Evolutionary conservation across 2,888 invertebrate genomes (phyloP), one percentile per base, ranked within the genome.

Genomic region (Candidula unifasciata): DNA sequence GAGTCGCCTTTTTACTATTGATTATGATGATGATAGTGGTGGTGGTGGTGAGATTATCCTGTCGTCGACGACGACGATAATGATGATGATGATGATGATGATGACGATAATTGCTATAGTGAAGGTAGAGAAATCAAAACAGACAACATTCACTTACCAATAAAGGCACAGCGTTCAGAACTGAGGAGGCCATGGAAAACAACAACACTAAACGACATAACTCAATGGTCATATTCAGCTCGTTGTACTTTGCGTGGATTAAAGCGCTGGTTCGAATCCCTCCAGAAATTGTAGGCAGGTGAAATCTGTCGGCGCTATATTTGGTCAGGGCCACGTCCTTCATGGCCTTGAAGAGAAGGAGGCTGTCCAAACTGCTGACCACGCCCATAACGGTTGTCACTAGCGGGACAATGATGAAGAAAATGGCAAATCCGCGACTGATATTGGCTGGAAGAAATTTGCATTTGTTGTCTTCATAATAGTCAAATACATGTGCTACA

Each of bases 161-260:
- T 79, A 88, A 90, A 3, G 91, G 90, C 24, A 91, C 71, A 69
- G 89, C 89, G 64, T 89, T 89, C 64, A 89, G 37, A 10, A 86
- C 60, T 68, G 88, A 87, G 18, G 89, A 87, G 2, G 87, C 44
- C 16, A 89, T 66, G 3, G 89, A 87, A 78, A 89, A 88, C 33
- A 85, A 84, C 2, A 90, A 74, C 16, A 89, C 88, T 54, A 91
- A 87, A 30, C 88, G 88, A 85, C 91, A 90, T 37, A 91, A 86
- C 80, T 91, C 91, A 84, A 89, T 88, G 2, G 91, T 89, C 85
- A 91, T 89, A 80, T 88, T 89, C 37, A 91, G 88, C 66, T 91
- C 89, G 69, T 89, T 88, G 80, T 90, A 89, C 21, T 88, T 85
- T 60, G 90, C 90, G 24, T 89, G 90, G 6, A 88, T 89, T 57